Conservation (phyloP, 2,113 vertebrate species). For the Panthera leo region DNA sequence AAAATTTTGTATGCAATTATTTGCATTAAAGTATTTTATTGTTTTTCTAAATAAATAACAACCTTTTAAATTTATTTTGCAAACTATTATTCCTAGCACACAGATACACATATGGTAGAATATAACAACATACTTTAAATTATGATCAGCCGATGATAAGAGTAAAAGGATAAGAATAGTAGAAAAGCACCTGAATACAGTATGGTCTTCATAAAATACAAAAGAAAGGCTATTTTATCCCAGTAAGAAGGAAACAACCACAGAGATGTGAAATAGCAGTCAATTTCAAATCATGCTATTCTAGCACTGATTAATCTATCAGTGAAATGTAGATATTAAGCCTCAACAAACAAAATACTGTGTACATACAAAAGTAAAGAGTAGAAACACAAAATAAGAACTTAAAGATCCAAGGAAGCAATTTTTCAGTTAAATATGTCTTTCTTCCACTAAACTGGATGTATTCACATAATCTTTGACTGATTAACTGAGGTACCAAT, state of each 20-base stretch:
- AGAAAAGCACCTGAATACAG: neutral
- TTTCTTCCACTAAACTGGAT: conserved; percentile 63
- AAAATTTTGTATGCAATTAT: neutral
- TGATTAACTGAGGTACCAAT: conserved; percentile 73
- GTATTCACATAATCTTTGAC: conserved; percentile 69
- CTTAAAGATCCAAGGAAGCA: conserved; percentile 63
- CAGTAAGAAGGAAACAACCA: neutral
- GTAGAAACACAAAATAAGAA: conserved; percentile 55
- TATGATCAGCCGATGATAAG: neutral
- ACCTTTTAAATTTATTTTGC: neutral
- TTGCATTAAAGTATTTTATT: neutral
- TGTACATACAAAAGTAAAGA: neutral
- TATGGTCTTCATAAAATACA: neutral
- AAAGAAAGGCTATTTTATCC: neutral
- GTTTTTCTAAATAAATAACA: neutral
- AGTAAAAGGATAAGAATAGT: neutral
- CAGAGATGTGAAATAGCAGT: conserved; percentile 41
- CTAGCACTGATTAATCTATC: neutral
- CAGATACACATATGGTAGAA: neutral
- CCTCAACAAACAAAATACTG: neutral
- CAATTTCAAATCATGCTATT: neutral
- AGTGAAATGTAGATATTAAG: neutral
- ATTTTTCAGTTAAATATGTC: conserved; percentile 62
- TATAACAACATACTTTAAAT: neutral
- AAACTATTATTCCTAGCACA: neutral